Conservation (phyloP, 2,797 vertebrate genomes). For the Ctenopoma kingsleyae region DNA sequence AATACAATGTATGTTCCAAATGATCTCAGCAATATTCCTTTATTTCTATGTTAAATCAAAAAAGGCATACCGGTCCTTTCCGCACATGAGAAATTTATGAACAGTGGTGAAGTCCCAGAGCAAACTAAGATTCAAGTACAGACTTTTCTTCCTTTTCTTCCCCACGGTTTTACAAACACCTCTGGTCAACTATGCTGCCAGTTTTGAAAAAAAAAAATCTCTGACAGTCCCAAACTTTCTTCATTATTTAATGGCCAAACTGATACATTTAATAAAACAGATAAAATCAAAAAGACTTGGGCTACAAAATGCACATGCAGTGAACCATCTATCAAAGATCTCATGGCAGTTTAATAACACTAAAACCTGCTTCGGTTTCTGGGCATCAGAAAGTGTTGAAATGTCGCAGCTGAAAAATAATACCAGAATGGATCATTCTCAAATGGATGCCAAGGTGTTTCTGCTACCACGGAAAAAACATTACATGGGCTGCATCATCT, state of each 20-base stretch:
- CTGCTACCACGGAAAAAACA: constrained; percentile 21
- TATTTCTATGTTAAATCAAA: constrained; percentile 33
- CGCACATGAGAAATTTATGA: constrained; percentile 17
- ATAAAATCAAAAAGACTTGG: constrained; percentile 23
- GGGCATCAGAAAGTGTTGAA: constrained; percentile 21
- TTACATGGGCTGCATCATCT: neutral
- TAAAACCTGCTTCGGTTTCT: constrained; percentile 18
- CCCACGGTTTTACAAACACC: neutral
- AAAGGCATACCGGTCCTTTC: neutral
- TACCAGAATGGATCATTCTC: neutral
- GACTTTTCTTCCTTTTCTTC: neutral
- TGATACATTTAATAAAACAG: constrained; percentile 26
- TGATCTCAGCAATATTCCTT: constrained; percentile 20
- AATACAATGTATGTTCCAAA: constrained; percentile 1
- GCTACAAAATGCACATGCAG: neutral
- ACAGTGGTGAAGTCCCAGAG: neutral
- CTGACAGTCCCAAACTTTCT: constrained; percentile 3
- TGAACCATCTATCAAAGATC: constrained; percentile 29
- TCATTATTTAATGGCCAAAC: constrained; percentile 14
- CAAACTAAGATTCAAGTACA: constrained; percentile 7
- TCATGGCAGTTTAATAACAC: constrained; percentile 41
- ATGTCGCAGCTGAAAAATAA: constrained; percentile 16
- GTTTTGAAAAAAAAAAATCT: neutral
- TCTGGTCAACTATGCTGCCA: neutral
- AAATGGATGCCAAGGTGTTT: neutral